These are phyloP conservation scores for Drosophila nasuta DNA, from an alignment of 1,140 invertebrate genomes.

Conservation along the genomic window DNA sequence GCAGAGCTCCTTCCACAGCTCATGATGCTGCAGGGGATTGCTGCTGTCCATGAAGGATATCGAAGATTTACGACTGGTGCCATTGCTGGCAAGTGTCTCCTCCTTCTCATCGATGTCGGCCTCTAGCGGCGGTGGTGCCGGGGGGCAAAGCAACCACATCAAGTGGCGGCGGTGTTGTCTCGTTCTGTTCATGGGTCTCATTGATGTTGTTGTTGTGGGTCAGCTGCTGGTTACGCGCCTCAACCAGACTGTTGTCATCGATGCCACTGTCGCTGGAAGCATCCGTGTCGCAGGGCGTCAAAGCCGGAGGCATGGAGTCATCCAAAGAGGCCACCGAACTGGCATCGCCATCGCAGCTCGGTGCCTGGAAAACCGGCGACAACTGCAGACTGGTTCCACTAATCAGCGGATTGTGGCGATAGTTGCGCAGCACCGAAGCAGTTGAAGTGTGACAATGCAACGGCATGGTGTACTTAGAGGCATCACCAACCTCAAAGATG, in stretches of 20 bases:
- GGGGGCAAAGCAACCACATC: slow-evolving; percentile 31
- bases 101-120: slow-evolving; percentile 16
- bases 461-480: slow-evolving; percentile 47
- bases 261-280: slow-evolving; percentile 78
- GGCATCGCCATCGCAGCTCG: slow-evolving; percentile 33
- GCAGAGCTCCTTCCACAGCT: slow-evolving; percentile 75
- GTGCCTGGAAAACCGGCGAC: slow-evolving; percentile 61
- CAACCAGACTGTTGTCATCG: slow-evolving; percentile 65
- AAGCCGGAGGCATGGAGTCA: slow-evolving; percentile 70
- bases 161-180: neutral
- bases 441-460: slow-evolving; percentile 67
- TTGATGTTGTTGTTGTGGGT: neutral
- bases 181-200: slow-evolving; percentile 8
- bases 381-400: slow-evolving; percentile 73
- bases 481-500: neutral
- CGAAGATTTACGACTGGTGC: slow-evolving; percentile 68
- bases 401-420: slow-evolving; percentile 77
- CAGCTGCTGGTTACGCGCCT: slow-evolving; percentile 39
- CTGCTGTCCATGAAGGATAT: slow-evolving; percentile 77
- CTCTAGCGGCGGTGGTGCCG: slow-evolving; percentile 25
- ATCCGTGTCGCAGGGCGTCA: slow-evolving; percentile 70
- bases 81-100: slow-evolving; percentile 16
- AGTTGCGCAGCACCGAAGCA: slow-evolving; percentile 66
- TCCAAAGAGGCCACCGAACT: slow-evolving; percentile 62
- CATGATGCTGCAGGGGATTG: slow-evolving; percentile 71